Conservation (phyloP, 1,140 invertebrate species). For the Ceratitis capitata region DNA sequence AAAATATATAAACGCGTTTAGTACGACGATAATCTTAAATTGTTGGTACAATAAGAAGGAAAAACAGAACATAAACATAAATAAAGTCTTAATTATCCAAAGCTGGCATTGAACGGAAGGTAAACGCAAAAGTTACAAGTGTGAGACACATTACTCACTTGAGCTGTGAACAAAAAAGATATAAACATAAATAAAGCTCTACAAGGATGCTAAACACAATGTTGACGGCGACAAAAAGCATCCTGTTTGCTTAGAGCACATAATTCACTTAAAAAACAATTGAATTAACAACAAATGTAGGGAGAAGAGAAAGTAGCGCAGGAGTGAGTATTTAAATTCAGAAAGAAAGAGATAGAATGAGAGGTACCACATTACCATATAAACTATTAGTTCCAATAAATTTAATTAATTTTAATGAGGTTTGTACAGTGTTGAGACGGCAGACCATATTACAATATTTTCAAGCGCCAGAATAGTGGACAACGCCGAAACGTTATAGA, state of each 20-base stretch:
- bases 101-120: not conserved
- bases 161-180: not conserved
- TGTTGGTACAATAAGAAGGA: not conserved
- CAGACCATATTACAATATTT: too few relatives aligned
- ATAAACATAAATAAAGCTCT: not conserved
- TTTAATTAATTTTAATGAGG: constrained; percentile 45
- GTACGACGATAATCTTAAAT: not conserved
- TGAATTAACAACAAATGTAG: constrained; percentile 59
- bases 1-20: not conserved
- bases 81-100: constrained; percentile 3
- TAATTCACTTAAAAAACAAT: constrained; percentile 56
- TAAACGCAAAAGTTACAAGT: too few relatives aligned
- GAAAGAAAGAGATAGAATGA: too few relatives aligned
- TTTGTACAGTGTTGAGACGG: constrained; percentile 41
- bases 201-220: not conserved
- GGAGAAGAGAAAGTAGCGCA: not conserved
- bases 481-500: too few relatives aligned
- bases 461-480: not conserved
- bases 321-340: not conserved
- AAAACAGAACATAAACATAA: constrained; percentile 1
- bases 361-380: too few relatives aligned
- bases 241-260: constrained; percentile 43
- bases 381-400: too few relatives aligned
- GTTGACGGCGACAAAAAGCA: not conserved
- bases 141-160: not conserved